Evolutionary conservation across 1,140 invertebrate genomes (phyloP), one percentile per base, ranked within the genome.

Genomic region (Drosophila serrata): DNA sequence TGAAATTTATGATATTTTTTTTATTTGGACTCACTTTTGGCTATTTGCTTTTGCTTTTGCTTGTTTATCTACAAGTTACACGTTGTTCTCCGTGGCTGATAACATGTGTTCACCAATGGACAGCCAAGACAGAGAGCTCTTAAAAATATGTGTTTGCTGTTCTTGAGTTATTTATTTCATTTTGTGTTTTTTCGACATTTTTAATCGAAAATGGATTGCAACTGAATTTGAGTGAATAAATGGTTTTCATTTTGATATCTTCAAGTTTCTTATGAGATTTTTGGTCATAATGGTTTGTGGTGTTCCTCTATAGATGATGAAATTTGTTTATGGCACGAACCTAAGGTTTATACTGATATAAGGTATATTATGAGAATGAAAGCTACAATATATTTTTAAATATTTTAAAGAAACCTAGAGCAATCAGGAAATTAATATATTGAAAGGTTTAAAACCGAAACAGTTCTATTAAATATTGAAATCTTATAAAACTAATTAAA

Each of bases 21-120:
- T 37, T 75, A 75, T 65, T 61, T 51, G 19, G 57, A 29, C 37
- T 37, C 27, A 35, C 31, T 65, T 62, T 65, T 76, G 40, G 45
- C 13, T 39, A 27, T 72, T 37, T 31, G 57, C 53, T 67, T 58
- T 65, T 17, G 72, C 48, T 60, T 58, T 65, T 24, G 72, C 48
- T 67, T 86, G 72, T 88, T 88, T 90, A 90, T 88, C 80, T 88
- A 48, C 40, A 70, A 75, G 75, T 87, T 79, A 81, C 82, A 85
- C 79, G 58, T 65, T 68, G 70, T 45, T 48, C 56, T 37, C 60
- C 42, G 6, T 46, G 60, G 22, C 56, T 61, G 82, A 86, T 86
- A 87, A 79, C 82, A 87, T 68, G 82, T 75, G 79, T 65, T 70
- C 63, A 12, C 43, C 48, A 11, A 49, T 49, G 48, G 48, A 17